Base-by-base conservation (phyloP, 2,797 vertebrate genomes). In the Euthynnus affinis region DNA sequence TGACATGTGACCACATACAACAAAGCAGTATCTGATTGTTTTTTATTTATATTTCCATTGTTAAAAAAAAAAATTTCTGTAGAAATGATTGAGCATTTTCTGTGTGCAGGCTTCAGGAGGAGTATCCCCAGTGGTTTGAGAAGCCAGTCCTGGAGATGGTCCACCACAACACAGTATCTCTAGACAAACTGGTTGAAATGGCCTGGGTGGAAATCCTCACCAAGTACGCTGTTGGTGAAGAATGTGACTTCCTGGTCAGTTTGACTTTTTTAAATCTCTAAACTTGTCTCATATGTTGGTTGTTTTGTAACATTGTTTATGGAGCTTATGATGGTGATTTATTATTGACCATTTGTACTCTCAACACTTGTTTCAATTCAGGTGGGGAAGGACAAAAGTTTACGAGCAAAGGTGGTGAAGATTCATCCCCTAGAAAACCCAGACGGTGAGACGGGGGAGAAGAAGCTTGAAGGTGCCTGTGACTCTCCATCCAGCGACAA, bases 401-500 rank as follows among this genome's bases (percentile, higher is more conserved):
- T 98, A 67, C 93, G 89, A 53, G 98, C 96, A 37, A 97, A 96
- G 71, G 96, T 99, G 74, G 91, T 97, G 52, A 98, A 98, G 87
- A 93, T 98, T 84, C 97, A 98, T 84, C 97, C 98, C 1, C 87
- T 98, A 70, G 98, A 99, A 87, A 96, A 95, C 52, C 89, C 73
- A 3, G 96, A 96, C 0, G 96, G 96, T 14, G 96, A 98, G 51
- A 81, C 93, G 0, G 88, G 93, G 0, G 97, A 98, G 88, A 99
- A 99, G 92, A 99, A 99, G 86, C 92, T 97, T 27, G 97, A 98
- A 0, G 97, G 96, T 13, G 95, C 97, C 18, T 99, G 98, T 25
- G 97, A 99, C 88, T 99, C 98, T 64, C 98, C 98, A 0, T 99
- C 98, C 74, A 99, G 98, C 56, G 98, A 99, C 92, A 99, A 99